A percentile compares a stretch with the other conserved stretches of the same genome.
phyloP scores from a whole-genome alignment of 2,113 vertebrate genomes.

The Scomber scombrus region DNA sequence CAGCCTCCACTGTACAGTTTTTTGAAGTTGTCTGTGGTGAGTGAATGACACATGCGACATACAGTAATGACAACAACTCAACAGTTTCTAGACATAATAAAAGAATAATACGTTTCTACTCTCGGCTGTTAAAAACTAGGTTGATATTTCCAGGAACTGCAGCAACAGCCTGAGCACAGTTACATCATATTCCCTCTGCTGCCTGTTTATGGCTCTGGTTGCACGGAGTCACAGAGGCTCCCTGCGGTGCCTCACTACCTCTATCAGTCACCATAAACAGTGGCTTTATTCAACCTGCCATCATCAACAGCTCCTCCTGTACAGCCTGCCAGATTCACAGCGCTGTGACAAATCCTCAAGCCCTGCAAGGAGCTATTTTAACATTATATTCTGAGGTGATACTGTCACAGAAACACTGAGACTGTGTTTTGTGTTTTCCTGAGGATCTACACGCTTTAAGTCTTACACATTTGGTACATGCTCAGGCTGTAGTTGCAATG shows the following conservation, averaged over 20 bases:
- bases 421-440: conserved; percentile 3
- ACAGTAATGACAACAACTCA: not conserved
- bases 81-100: not conserved
- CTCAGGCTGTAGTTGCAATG: conserved; percentile 4
- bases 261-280: conserved; percentile 37
- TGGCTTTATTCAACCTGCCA: conserved; percentile 34
- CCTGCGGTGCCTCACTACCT: conserved; percentile 21
- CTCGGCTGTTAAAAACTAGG: not conserved
- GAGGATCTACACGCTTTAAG: conserved; percentile 24
- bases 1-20: not conserved
- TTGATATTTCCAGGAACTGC: conserved; percentile 30
- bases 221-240: conserved; percentile 19
- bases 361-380: not conserved
- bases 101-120: not conserved
- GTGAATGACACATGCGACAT: conserved; percentile 7
- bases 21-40: not conserved
- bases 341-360: conserved; percentile 7
- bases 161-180: conserved; percentile 22
- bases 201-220: conserved; percentile 29
- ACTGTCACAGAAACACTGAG: not conserved
- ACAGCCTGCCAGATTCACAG: conserved; percentile 23
- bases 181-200: conserved; percentile 55
- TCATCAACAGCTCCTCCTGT: conserved; percentile 3
- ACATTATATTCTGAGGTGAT: conserved; percentile 7
- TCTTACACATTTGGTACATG: conserved; percentile 22